Evolutionary conservation across 2,113 vertebrate genomes (phyloP).

Genomic region (Tachuris rubrigastra): DNA sequence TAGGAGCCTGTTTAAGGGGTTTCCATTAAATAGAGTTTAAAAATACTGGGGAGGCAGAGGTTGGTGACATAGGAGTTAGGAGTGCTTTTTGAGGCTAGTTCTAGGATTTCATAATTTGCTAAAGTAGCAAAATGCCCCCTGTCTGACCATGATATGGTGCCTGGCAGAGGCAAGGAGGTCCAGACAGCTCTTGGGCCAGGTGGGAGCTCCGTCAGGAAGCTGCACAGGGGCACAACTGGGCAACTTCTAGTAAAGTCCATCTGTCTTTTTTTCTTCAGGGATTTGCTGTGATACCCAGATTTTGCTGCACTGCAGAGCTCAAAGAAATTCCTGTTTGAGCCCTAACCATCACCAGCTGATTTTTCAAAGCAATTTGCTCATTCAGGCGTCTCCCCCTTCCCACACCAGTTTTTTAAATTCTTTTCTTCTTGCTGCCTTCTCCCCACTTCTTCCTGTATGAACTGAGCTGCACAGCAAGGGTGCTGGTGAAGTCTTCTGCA

Average conservation of each 20-base stretch:
- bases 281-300: background rate
- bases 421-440: slow-evolving; percentile 2
- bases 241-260: background rate
- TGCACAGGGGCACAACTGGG: accelerated
- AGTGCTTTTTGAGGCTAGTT: background rate
- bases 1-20: background rate
- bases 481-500: background rate
- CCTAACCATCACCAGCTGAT: background rate
- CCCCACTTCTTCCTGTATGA: background rate
- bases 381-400: background rate
- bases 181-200: background rate
- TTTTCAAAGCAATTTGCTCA: background rate
- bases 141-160: background rate
- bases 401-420: background rate
- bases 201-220: background rate
- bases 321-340: background rate
- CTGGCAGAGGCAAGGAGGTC: background rate
- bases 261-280: background rate
- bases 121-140: background rate
- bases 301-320: background rate
- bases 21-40: background rate
- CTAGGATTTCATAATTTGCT: background rate
- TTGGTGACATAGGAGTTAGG: background rate
- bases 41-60: background rate
- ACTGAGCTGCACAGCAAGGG: background rate